Evolutionary conservation across 30 jellyfish, hydroid and myxozoan species (phyloP), one percentile per base, ranked within the genome.

Genomic region (Haliclystus octoradiatus): DNA sequence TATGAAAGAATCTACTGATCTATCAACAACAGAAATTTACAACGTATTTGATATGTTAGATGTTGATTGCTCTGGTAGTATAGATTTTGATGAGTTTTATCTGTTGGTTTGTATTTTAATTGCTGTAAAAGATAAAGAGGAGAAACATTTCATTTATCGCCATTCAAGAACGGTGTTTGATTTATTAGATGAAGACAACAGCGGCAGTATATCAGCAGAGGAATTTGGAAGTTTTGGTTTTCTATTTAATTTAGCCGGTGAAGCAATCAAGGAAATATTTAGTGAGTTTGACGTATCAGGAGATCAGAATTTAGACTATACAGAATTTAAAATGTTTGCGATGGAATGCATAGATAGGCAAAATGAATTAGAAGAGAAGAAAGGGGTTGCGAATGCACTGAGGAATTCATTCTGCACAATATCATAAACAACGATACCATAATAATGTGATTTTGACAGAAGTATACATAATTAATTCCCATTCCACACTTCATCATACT

Each of bases 311-410:
- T 47, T 85, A 66, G 93, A 85, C 46, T 85, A 85, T 49, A 63
- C 93, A 1, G 96, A 85, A 62, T 85, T 85, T 77, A 85, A 85
- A 50, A 85, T 85, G 96, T 85, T 85, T 73, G 96, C 96, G 27
- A 85, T 85, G 96, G 96, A 85, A 67, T 85, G 96, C 61, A 85
- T 85, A 27, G 96, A 85, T 68, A 63, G 96, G 23, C 96, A 85
- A 50, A 40, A 40, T 19, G 57, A 40, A 40, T 19, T 40, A 5
- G 57, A 40, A 9, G 57, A 19, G 19, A 40, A 40, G 57, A 40
- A 40, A 40, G 57, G 57, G 14, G 14, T 40, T 9, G 19, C 57
- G 57, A 19, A 19, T 5, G 57, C 57, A 40, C 19, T 40, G 9
- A 19, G 14, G 19, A 40, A 40, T 40, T 40, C 57, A 9, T 5